phyloP scores from a whole-genome alignment of 92 coral and sea anemone species.

The Muricea muricata region DNA sequence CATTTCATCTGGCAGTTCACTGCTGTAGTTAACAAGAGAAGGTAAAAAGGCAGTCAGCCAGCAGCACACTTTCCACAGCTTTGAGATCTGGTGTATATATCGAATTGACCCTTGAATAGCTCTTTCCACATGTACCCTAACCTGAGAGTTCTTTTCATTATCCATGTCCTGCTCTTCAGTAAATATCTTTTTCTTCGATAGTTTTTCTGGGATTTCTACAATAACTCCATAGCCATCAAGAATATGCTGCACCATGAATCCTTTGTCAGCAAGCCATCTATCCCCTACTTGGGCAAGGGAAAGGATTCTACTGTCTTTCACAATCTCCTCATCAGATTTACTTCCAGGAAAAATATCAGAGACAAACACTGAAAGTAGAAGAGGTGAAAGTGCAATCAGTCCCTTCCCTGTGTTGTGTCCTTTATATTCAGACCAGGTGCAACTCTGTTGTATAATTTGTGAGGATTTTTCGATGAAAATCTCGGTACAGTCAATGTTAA shows the following conservation, averaged over 20 bases:
- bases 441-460: constrained; percentile 59
- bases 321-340: constrained; percentile 52
- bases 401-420: constrained; percentile 66
- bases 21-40: constrained; percentile 42
- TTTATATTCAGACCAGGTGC: constrained; percentile 63
- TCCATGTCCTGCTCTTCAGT: constrained; percentile 58
- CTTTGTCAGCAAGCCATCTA: constrained; percentile 71
- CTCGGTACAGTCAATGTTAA: constrained; percentile 62
- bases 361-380: constrained; percentile 52
- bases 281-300: constrained; percentile 51
- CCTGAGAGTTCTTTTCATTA: constrained; percentile 59
- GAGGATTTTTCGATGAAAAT: constrained; percentile 45
- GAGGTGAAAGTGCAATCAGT: constrained; percentile 51
- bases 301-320: constrained; percentile 29
- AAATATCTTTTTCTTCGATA: constrained; percentile 49
- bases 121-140: constrained; percentile 58
- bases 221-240: constrained; percentile 63
- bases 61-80: constrained; percentile 64
- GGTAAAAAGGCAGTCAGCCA: constrained; percentile 61
- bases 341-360: constrained; percentile 55
- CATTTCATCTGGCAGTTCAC: not conserved
- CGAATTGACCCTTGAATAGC: constrained; percentile 40
- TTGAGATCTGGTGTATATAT: constrained; percentile 42
- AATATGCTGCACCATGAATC: constrained; percentile 67
- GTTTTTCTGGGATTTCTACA: constrained; percentile 68